Evolutionary conservation across 2,797 vertebrate species (phyloP).

Genomic region (Brachyalestes nurse): DNA sequence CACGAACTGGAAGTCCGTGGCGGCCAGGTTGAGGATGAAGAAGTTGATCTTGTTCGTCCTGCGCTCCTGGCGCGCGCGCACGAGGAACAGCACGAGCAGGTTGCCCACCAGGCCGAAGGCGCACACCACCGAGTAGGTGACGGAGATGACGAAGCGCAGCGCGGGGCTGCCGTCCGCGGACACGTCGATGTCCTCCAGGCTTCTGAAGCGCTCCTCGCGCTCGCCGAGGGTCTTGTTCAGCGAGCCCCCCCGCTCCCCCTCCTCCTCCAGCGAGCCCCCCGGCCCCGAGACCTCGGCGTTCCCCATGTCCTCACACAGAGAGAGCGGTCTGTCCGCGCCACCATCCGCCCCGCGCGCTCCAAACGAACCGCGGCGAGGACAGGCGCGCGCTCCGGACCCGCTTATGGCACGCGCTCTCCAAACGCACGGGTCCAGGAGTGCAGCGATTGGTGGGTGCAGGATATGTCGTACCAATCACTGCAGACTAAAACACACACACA

Average conservation of each 20-base stretch:
- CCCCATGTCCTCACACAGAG: conserved; percentile 9
- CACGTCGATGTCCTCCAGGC: conserved; percentile 72
- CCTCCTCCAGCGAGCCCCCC: conserved; percentile 56
- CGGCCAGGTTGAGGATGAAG: conserved; percentile 81
- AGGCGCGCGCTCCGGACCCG: background rate
- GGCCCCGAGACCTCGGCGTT: conserved; percentile 21
- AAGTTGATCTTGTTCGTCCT: conserved; percentile 80
- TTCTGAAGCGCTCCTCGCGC: conserved; percentile 59
- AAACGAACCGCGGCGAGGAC: background rate
- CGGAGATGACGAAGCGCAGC: conserved; percentile 74
- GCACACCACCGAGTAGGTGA: conserved; percentile 79
- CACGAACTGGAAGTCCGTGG: conserved; percentile 85
- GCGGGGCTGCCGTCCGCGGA: conserved; percentile 72
- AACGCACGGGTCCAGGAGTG: background rate
- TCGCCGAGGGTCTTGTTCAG: conserved; percentile 68
- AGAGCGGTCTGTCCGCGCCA: background rate
- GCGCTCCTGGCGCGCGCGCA: conserved; percentile 74
- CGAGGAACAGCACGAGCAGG: conserved; percentile 80
- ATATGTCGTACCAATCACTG: background rate
- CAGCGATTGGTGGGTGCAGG: background rate
- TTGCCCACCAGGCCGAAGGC: conserved; percentile 79
- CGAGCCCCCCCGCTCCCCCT: conserved; percentile 66
- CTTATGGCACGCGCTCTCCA: conserved; percentile 6
- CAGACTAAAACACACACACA: no score
- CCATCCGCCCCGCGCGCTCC: background rate